A percentile compares a stretch with the other conserved stretches of the same genome.
Conservation (phyloP, 2,797 vertebrate genomes). For the Emydoidea blandingii region DNA sequence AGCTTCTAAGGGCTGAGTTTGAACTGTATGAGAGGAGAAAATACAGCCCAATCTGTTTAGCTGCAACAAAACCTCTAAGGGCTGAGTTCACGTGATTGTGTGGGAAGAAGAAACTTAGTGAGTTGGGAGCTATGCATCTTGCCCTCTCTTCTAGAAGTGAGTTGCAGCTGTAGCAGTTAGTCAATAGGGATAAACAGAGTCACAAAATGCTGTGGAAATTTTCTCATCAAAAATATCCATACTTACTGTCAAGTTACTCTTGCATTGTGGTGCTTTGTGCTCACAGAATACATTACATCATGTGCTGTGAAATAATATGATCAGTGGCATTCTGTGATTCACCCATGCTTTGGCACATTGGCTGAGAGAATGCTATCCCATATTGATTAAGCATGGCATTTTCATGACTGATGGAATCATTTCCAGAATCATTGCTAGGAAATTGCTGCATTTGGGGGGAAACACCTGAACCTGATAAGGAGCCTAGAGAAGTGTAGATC, state of each 20-base stretch:
- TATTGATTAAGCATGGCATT: not conserved
- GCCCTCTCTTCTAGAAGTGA: not conserved
- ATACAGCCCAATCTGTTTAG: not conserved
- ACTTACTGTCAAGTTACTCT: not conserved
- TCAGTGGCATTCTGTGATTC: not conserved
- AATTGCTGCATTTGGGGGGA: fast-evolving
- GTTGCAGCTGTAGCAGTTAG: not conserved
- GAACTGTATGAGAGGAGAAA: not conserved
- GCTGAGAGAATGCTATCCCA: not conserved
- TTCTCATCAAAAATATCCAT: not conserved
- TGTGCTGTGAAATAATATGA: not conserved
- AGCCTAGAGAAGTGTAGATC: not conserved
- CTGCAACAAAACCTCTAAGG: no score
- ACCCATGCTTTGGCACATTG: not conserved
- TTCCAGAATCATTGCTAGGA: not conserved
- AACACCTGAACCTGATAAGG: not conserved
- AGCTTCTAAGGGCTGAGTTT: not conserved
- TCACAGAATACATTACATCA: not conserved
- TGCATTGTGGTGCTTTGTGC: not conserved
- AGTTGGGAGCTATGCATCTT: not conserved
- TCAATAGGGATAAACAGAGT: not conserved
- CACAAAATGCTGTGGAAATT: not conserved
- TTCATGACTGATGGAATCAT: not conserved
- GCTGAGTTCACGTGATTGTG: no score
- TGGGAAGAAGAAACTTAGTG: no score